These are phyloP conservation scores for Ictidomys tridecemlineatus DNA, from an alignment of 2,113 vertebrate species.

Conservation along the genomic window DNA sequence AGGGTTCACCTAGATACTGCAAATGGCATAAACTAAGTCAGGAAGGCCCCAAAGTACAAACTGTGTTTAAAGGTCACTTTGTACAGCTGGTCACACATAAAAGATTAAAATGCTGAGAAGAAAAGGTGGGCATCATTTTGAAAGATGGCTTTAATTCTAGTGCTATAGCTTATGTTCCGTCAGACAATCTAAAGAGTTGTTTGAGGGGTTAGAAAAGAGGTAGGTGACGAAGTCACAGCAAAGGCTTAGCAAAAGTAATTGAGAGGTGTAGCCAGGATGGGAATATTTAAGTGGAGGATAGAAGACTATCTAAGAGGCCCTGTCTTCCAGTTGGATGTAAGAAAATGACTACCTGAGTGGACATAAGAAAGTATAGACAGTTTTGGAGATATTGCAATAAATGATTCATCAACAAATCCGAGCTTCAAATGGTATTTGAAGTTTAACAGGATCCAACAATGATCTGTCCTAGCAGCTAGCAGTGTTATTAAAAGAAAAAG, in stretches of 20 bases:
- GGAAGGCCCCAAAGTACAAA: not conserved
- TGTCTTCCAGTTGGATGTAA: not conserved
- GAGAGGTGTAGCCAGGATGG: not conserved
- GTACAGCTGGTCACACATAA: not conserved
- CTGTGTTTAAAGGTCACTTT: not conserved
- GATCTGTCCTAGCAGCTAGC: not conserved
- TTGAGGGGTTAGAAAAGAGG: not conserved
- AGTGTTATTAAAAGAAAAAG: not conserved
- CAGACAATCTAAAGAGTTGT: not conserved
- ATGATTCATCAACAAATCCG: not conserved
- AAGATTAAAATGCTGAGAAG: not conserved
- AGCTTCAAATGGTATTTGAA: not conserved
- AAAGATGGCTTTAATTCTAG: not conserved
- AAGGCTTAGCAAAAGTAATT: not conserved
- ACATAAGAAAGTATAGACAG: not conserved
- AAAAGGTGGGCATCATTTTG: not conserved
- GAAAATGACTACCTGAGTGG: not conserved
- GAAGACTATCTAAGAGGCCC: not conserved
- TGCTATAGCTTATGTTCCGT: not conserved
- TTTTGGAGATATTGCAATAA: conserved; percentile 1
- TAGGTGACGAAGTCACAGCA: not conserved
- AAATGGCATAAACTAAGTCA: not conserved
- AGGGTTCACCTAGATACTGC: not conserved
- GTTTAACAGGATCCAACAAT: not conserved
- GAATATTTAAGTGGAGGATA: not conserved